Conservation (phyloP, 2,888 invertebrate species). For the Fragum whitleyi region DNA sequence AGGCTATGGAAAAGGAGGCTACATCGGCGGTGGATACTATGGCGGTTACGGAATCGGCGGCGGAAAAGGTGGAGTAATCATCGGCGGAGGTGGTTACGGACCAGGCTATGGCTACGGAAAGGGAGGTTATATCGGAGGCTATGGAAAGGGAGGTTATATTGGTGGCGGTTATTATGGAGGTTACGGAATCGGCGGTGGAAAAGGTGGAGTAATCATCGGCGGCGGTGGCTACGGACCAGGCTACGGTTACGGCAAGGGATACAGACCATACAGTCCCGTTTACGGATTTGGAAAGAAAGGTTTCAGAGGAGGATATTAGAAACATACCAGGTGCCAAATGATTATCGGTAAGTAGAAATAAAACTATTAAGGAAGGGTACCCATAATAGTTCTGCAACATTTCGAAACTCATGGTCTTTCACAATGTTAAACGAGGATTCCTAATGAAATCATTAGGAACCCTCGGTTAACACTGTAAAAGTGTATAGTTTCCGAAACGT, state of each 20-base stretch:
- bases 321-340: not conserved
- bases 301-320: slow-evolving; percentile 22
- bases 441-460: too few species aligned
- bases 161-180: slow-evolving; percentile 2
- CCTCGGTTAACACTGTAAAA: too few species aligned
- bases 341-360: not conserved
- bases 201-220: slow-evolving; percentile 20
- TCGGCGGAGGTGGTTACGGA: not conserved
- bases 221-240: slow-evolving; percentile 28
- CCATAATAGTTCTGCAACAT: too few species aligned
- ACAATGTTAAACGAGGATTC: too few species aligned
- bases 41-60: not conserved
- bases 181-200: slow-evolving; percentile 19
- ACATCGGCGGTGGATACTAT: not conserved
- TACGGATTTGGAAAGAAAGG: slow-evolving; percentile 9
- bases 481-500: too few species aligned
- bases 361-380: not conserved
- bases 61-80: not conserved
- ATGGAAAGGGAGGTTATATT: not conserved
- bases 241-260: not conserved
- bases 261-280: slow-evolving; percentile 19
- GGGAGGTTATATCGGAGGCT: not conserved
- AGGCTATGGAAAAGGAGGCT: not conserved
- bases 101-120: not conserved
- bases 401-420: too few species aligned